These are phyloP conservation scores for Hirudinaria manillensis DNA, from an alignment of 2,888 invertebrate species.

Conservation along the genomic window DNA sequence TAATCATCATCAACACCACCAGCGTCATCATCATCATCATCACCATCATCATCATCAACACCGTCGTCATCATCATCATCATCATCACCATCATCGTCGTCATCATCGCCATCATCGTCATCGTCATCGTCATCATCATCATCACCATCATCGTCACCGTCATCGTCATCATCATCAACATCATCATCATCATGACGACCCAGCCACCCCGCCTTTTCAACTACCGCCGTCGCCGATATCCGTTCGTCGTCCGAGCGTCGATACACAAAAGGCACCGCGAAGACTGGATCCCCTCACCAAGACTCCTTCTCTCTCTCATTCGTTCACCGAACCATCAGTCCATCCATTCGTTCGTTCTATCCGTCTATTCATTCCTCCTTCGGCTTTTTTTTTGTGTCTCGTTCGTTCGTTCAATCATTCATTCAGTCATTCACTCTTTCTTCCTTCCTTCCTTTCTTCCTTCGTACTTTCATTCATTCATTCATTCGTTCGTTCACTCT, in stretches of 20 bases:
- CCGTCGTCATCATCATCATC: background rate
- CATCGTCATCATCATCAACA: background rate
- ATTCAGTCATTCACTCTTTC: too few species aligned
- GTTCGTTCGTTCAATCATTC: too few species aligned
- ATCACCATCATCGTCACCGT: background rate
- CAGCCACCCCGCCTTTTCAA: background rate
- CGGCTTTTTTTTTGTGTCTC: too few species aligned
- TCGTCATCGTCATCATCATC: background rate
- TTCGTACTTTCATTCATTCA: too few species aligned
- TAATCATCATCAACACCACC: background rate
- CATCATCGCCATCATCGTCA: background rate
- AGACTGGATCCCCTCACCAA: conserved; percentile 7
- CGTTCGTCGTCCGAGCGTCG: conserved; percentile 14
- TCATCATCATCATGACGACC: background rate
- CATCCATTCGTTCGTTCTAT: too few species aligned
- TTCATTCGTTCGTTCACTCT: too few species aligned
- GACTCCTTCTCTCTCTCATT: background rate
- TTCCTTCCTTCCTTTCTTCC: too few species aligned
- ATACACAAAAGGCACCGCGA: conserved; percentile 16
- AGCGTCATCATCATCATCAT: background rate
- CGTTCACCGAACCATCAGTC: background rate
- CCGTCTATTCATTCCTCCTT: too few species aligned
- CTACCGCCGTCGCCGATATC: conserved; percentile 8
- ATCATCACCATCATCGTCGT: background rate
- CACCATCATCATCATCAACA: background rate